phyloP scores from a whole-genome alignment of 2,888 invertebrate genomes.

The Elegia similella region DNA sequence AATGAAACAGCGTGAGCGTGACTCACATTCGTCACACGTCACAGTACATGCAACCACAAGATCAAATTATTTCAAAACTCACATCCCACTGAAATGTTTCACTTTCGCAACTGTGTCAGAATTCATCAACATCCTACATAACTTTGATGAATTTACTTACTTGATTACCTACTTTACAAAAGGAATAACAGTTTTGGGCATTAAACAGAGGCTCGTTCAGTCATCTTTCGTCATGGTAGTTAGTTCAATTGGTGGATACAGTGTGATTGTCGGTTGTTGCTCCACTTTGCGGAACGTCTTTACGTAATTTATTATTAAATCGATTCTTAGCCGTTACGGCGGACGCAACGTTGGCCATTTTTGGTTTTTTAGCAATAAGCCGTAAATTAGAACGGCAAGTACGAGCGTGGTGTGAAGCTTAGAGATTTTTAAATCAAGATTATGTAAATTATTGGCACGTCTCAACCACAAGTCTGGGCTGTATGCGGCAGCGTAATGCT shows the following conservation, averaged over 20 bases:
- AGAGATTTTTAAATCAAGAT: too few relatives aligned
- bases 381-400: not conserved
- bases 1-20: not conserved
- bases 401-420: too few relatives aligned
- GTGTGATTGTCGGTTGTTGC: slow-evolving; percentile 38
- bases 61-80: not conserved
- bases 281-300: slow-evolving; percentile 47
- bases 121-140: not conserved
- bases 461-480: too few relatives aligned
- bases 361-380: not conserved
- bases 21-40: not conserved
- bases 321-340: slow-evolving; percentile 36
- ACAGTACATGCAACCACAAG: not conserved
- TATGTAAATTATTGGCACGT: too few relatives aligned
- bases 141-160: not conserved
- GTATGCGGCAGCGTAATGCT: too few relatives aligned
- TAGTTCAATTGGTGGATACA: slow-evolving; percentile 39
- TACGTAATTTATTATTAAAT: slow-evolving; percentile 49
- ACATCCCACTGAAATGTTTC: not conserved
- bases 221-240: slow-evolving; percentile 43
- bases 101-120: not conserved
- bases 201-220: slow-evolving; percentile 11
- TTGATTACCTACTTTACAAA: not conserved
- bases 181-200: slow-evolving; percentile 5
- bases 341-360: slow-evolving; percentile 21